Evolutionary conservation across 2,797 vertebrate species (phyloP).

Genomic region (Clarias pachynema): DNA sequence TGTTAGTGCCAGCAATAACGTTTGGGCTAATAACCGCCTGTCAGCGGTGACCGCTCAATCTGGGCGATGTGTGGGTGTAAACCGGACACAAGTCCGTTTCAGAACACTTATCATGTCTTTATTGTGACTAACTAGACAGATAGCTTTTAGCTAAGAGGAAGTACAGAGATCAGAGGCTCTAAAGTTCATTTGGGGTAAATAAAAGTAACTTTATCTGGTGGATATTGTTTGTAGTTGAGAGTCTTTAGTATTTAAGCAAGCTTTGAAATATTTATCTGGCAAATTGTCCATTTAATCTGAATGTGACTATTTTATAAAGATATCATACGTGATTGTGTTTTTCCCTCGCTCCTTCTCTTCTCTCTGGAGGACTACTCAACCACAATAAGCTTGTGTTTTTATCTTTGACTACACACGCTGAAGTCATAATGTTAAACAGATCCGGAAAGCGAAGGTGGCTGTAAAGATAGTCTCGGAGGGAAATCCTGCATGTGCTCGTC

Average conservation of each 20-base stretch:
- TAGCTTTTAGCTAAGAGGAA: conserved; percentile 1
- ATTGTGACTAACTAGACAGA: not conserved
- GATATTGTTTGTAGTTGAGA: not conserved
- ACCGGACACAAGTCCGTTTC: conserved; percentile 27
- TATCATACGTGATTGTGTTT: not conserved
- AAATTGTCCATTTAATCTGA: not conserved
- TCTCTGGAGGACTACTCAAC: conserved; percentile 34
- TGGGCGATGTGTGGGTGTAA: conserved; percentile 38
- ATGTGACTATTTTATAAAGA: not conserved
- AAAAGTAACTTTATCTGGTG: not conserved
- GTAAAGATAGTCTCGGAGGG: not conserved
- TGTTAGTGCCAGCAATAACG: conserved; percentile 12
- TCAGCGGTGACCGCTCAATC: conserved; percentile 48
- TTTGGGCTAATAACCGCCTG: conserved; percentile 30
- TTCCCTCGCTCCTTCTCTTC: conserved; percentile 6
- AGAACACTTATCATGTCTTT: conserved; percentile 22
- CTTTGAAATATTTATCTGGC: not conserved
- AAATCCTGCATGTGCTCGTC: conserved; percentile 7
- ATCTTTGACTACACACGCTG: conserved; percentile 47
- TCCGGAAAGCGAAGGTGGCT: conserved; percentile 1
- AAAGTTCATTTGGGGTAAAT: not conserved
- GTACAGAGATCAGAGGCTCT: not conserved
- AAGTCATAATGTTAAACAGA: conserved; percentile 29
- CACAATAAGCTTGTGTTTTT: conserved; percentile 45
- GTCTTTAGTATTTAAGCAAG: not conserved